Evolutionary conservation across 2,888 invertebrate genomes (phyloP), one percentile per base, ranked within the genome.

Genomic region (Xanthorhoe designata): DNA sequence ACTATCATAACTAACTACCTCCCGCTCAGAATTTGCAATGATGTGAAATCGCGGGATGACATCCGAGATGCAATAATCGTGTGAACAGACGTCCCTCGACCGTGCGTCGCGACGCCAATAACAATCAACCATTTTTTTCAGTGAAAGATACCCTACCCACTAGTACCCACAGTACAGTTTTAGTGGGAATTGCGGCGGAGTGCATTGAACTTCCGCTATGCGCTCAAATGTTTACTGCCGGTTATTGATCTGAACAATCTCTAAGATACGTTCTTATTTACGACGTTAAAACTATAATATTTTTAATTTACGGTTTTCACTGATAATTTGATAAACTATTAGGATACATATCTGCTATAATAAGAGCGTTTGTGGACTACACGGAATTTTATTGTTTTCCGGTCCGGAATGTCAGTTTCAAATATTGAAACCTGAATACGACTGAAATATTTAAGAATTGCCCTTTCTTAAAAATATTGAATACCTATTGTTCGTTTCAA

Each of bases 161-260:
- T n/a, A n/a, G n/a, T n/a, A n/a, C n/a, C n/a, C n/a, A n/a, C 47
- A 8, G 15, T 47, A 17, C 35, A 17, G 24, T 54, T 45, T 45
- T 29, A 47, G 57, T 52, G 57, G 57, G 47, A 47, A 35, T n/a
- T 9, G n/a, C 29, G 32, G 18, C 35, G 19, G 35, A 32, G 66
- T 61, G 45, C 64, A 55, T 66, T 66, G 58, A 66, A 63, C 69
- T 63, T 62, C 63, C 61, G 60, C 57, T 61, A 64, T 55, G 56
- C 52, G 63, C 38, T n/a, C 18, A 32, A 32, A 52, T 15, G 53
- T 15, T 32, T 19, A 24, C 24, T 17, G 47, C 47, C 47, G 47
- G 47, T 17, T 15, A 47, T 17, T 15, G 47, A 47, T 47, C 47
- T 42, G 13, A 42, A 42, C 38, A 38, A 38, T 38, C 38, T 42